Evolutionary conservation across 2,888 invertebrate genomes (phyloP).

Genomic region (Clostera curtula): DNA sequence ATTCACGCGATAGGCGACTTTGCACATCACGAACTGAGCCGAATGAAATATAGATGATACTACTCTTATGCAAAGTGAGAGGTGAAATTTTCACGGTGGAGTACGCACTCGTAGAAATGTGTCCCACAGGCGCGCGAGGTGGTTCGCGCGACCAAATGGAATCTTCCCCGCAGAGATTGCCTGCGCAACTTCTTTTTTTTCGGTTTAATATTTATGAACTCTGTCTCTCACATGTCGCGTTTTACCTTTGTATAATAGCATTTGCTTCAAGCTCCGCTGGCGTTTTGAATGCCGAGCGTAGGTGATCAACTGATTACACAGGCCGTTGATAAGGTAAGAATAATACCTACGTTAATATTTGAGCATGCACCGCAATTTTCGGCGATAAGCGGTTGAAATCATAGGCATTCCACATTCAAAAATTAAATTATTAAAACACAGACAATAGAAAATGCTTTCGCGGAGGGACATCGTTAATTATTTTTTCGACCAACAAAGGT

Average conservation of each 20-base stretch:
- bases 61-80: slow-evolving; percentile 59
- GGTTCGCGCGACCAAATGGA: slow-evolving; percentile 50
- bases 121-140: slow-evolving; percentile 44
- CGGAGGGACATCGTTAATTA: slow-evolving; percentile 59
- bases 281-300: slow-evolving; percentile 51
- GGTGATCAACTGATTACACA: slow-evolving; percentile 34
- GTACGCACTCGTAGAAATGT: slow-evolving; percentile 50
- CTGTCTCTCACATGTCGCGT: slow-evolving; percentile 48
- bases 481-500: slow-evolving; percentile 56
- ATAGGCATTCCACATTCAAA: slow-evolving; percentile 23
- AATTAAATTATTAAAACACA: slow-evolving; percentile 44
- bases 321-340: slow-evolving; percentile 31
- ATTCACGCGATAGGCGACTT: slow-evolving; percentile 60
- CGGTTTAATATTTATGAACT: slow-evolving; percentile 65
- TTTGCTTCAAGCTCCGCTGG: slow-evolving; percentile 50
- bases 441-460: slow-evolving; percentile 53
- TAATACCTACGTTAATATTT: slow-evolving; percentile 1
- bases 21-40: slow-evolving; percentile 46
- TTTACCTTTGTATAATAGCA: slow-evolving; percentile 56
- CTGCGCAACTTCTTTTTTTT: slow-evolving; percentile 54
- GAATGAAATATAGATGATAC: slow-evolving; percentile 61
- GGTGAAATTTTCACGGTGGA: slow-evolving; percentile 53
- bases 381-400: slow-evolving; percentile 12
- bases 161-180: slow-evolving; percentile 59
- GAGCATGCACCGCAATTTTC: slow-evolving; percentile 8